phyloP scores from a whole-genome alignment of 2,797 vertebrate species.

The Labroides dimidiatus region DNA sequence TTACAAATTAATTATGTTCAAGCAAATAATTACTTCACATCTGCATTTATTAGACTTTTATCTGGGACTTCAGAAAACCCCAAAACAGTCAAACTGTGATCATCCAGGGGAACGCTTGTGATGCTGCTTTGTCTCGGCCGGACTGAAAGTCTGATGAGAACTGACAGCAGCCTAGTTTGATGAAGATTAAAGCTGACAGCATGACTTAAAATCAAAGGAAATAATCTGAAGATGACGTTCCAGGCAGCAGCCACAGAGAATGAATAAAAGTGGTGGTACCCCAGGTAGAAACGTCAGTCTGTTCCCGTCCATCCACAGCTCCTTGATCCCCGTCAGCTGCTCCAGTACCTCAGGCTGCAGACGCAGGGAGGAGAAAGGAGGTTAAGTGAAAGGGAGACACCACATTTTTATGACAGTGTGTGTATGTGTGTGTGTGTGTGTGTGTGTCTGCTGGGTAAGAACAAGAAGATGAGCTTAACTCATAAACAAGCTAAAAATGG shows the following conservation, averaged over 20 bases:
- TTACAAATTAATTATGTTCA: conserved; percentile 34
- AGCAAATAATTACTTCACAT: conserved; percentile 31
- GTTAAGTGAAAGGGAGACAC: conserved; percentile 16
- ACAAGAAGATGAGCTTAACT: conserved; percentile 8
- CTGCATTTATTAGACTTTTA: conserved; percentile 4
- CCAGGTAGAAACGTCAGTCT: conserved; percentile 94
- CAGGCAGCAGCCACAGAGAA: conserved; percentile 6
- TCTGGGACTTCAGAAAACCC: conserved; percentile 15
- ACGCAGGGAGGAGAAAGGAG: conserved; percentile 30
- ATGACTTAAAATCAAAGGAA: conserved; percentile 15
- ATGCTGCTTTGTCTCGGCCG: conserved; percentile 6
- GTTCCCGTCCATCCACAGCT: conserved; percentile 99
- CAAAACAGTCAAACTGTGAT: conserved; percentile 1
- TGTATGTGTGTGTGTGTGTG: neutral
- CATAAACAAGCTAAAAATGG: conserved; percentile 21
- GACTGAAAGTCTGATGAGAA: conserved; percentile 25
- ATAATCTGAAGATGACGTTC: conserved; percentile 28
- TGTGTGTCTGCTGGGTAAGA: neutral
- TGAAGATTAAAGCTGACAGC: conserved; percentile 25
- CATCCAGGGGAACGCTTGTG: neutral
- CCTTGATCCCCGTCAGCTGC: conserved; percentile 94
- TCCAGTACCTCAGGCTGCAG: conserved; percentile 97
- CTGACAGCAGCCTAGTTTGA: conserved; percentile 37
- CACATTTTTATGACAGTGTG: neutral
- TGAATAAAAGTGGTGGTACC: conserved; percentile 82